Evolutionary conservation across 2,888 invertebrate genomes (phyloP).

Genomic region (Leptinotarsa peninsularis): DNA sequence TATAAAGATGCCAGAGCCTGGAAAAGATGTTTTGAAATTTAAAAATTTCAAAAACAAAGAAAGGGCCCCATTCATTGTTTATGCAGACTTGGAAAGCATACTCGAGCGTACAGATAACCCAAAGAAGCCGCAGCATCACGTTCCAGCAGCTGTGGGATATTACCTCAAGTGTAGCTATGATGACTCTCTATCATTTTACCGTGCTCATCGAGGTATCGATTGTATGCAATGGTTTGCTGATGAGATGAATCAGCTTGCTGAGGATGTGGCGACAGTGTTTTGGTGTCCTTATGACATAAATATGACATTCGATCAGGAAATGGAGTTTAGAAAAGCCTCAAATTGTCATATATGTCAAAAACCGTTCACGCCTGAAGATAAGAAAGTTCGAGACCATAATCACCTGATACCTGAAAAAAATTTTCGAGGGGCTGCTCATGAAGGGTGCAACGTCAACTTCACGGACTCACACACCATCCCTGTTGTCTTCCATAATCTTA

Average conservation of each 20-base stretch:
- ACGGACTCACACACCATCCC: slow-evolving; percentile 41
- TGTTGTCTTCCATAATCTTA: slow-evolving; percentile 53
- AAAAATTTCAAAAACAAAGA: background rate
- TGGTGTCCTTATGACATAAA: slow-evolving; percentile 25
- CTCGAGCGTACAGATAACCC: too few species aligned
- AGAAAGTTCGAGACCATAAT: slow-evolving; percentile 32
- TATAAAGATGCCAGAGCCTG: background rate
- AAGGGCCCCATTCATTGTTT: background rate
- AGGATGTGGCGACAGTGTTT: slow-evolving; percentile 22
- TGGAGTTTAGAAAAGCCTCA: slow-evolving; percentile 19
- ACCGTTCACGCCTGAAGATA: slow-evolving; percentile 25
- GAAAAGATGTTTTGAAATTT: too few species aligned
- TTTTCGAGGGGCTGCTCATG: slow-evolving; percentile 45
- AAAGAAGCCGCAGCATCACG: background rate
- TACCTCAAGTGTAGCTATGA: background rate
- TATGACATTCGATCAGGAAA: slow-evolving; percentile 27
- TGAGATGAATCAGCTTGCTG: slow-evolving; percentile 25
- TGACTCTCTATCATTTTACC: slow-evolving; percentile 13
- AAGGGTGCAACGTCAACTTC: slow-evolving; percentile 49
- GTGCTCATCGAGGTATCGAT: slow-evolving; percentile 22
- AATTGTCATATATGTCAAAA: slow-evolving; percentile 31
- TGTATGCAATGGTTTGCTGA: slow-evolving; percentile 33
- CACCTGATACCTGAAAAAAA: slow-evolving; percentile 28
- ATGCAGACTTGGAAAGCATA: too few species aligned
- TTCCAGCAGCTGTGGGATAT: background rate